phyloP scores from a whole-genome alignment of 2,888 invertebrate species.

The Pecten maximus region DNA sequence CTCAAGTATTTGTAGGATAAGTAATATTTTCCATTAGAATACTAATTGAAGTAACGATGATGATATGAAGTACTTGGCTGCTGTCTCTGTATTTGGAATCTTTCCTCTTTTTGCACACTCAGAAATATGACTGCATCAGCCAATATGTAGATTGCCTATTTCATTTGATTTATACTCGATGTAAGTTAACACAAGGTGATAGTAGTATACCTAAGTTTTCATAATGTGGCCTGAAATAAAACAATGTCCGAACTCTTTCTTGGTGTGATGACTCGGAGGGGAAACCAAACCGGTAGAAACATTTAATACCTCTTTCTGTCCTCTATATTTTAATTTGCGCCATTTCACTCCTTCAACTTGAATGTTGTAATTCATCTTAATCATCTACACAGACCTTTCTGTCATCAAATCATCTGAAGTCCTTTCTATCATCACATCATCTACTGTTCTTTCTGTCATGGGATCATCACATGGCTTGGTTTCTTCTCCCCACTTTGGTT shows the following conservation, averaged over 20 bases:
- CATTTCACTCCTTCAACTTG: not conserved
- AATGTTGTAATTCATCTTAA: not conserved
- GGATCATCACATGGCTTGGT: conserved; percentile 14
- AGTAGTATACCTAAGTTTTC: conserved; percentile 35
- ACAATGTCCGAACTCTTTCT: conserved; percentile 56
- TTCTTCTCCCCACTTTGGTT: conserved; percentile 32
- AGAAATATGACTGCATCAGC: not conserved
- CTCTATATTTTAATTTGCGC: conserved; percentile 22
- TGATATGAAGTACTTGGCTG: not conserved
- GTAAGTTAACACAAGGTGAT: conserved; percentile 33
- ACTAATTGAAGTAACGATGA: not conserved
- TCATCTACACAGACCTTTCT: not conserved
- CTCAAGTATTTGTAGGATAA: conserved; percentile 10
- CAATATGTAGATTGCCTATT: conserved; percentile 3
- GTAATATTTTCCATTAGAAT: not conserved
- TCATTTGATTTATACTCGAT: conserved; percentile 5
- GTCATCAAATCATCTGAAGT: not conserved
- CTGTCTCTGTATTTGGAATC: conserved; percentile 22
- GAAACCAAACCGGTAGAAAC: conserved; percentile 37
- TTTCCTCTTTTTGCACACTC: conserved; percentile 12
- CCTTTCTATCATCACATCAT: not conserved
- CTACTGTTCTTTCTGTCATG: not conserved
- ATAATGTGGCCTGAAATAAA: conserved; percentile 55
- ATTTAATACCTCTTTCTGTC: not conserved
- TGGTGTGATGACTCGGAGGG: conserved; percentile 45